phyloP scores from a whole-genome alignment of 2,113 vertebrate genomes.

The Eolophus roseicapilla region DNA sequence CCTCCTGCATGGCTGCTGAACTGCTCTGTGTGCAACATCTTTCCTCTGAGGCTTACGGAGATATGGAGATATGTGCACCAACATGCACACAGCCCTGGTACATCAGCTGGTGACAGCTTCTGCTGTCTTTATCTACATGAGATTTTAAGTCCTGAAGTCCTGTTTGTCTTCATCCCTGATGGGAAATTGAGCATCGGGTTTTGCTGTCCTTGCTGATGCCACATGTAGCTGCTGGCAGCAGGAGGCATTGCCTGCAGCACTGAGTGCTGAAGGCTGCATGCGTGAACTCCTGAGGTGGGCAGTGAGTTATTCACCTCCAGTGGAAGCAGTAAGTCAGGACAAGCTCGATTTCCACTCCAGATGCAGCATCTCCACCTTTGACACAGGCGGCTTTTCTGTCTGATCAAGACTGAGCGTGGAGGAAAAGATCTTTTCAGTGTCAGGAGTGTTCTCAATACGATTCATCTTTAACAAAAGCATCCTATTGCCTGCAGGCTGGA shows the following conservation, averaged over 20 bases:
- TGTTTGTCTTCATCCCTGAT: background rate
- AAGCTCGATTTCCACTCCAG: background rate
- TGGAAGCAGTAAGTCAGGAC: background rate
- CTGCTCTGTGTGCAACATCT: background rate
- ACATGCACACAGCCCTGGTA: fast-evolving
- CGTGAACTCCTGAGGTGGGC: background rate
- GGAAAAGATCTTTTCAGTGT: background rate
- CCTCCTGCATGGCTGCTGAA: background rate
- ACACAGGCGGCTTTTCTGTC: background rate
- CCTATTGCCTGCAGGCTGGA: background rate
- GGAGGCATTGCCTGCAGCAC: background rate
- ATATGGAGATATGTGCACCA: background rate
- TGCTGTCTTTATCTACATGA: background rate
- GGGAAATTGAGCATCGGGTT: background rate
- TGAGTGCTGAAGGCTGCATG: background rate
- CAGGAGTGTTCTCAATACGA: background rate
- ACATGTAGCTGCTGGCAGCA: background rate
- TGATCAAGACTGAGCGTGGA: background rate
- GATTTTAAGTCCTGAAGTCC: background rate
- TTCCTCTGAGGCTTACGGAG: background rate
- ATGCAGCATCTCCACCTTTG: background rate
- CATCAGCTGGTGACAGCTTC: background rate
- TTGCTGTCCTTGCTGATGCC: background rate
- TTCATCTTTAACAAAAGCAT: background rate
- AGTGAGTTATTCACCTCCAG: too few species aligned